A percentile compares a stretch with the other conserved stretches of the same genome.
Conservation (phyloP, 2,888 invertebrate species). For the Capitulum mitella region DNA sequence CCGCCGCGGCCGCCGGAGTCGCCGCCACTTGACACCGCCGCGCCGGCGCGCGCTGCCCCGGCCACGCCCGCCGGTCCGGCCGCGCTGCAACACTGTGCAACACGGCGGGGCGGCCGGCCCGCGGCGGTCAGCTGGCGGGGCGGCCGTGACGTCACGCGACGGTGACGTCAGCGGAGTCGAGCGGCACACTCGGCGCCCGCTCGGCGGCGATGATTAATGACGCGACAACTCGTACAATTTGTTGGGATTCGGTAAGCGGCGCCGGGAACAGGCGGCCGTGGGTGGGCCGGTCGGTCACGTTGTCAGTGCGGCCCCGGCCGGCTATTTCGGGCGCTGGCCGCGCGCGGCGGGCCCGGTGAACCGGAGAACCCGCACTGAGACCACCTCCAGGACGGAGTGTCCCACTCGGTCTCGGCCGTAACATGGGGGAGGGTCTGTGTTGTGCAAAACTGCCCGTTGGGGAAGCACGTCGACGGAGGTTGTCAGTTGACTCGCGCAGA, state of each 20-base stretch:
- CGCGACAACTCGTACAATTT: conserved; percentile 6
- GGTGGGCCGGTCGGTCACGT: neutral
- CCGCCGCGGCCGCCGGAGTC: neutral
- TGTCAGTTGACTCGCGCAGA: no score
- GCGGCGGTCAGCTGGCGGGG: no score
- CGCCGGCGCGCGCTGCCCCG: neutral
- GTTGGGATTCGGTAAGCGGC: neutral
- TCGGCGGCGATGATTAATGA: neutral
- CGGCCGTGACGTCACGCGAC: neutral
- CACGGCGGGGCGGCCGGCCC: no score
- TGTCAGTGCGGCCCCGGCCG: no score
- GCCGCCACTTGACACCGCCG: neutral
- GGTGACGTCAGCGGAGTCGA: neutral
- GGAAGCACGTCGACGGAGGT: no score
- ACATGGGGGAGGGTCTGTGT: no score
- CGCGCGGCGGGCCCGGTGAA: no score
- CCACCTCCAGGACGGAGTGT: no score
- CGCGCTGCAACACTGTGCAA: neutral
- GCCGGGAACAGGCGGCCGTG: neutral
- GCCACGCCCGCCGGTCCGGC: neutral
- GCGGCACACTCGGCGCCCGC: neutral
- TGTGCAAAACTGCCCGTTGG: no score
- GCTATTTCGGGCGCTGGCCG: no score
- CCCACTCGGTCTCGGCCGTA: no score
- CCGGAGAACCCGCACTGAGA: no score